phyloP scores from a whole-genome alignment of 2,888 invertebrate species.

The Plusia festucae region DNA sequence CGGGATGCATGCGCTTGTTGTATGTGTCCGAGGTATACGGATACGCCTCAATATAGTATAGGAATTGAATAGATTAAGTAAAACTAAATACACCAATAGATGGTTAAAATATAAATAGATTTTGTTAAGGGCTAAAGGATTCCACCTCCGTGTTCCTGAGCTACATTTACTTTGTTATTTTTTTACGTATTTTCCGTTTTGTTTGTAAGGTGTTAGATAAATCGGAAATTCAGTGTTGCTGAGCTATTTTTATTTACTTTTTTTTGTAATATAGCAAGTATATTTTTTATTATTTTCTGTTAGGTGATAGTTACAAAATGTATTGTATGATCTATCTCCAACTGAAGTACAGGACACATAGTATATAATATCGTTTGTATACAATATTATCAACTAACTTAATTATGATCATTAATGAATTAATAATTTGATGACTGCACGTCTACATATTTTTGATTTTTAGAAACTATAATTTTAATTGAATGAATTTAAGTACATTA shows the following conservation, averaged over 20 bases:
- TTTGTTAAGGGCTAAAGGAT: conserved; percentile 82
- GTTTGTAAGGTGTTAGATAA: conserved; percentile 72
- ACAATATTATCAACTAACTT: conserved; percentile 63
- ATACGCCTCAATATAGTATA: conserved; percentile 80
- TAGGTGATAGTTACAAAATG: conserved; percentile 74
- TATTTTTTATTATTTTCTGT: conserved; percentile 81
- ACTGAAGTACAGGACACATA: conserved; percentile 72
- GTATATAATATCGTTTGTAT: conserved; percentile 65
- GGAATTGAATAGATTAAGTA: conserved; percentile 88
- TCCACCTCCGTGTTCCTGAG: conserved; percentile 81
- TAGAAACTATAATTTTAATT: conserved; percentile 58
- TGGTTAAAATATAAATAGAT: conserved; percentile 74
- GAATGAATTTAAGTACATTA: conserved; percentile 60
- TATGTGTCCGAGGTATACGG: conserved; percentile 50
- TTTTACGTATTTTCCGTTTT: conserved; percentile 60
- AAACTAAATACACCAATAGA: conserved; percentile 84
- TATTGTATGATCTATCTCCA: conserved; percentile 64
- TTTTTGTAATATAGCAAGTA: conserved; percentile 82
- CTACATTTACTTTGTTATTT: conserved; percentile 66
- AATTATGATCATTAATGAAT: conserved; percentile 60
- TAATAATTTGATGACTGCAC: conserved; percentile 56
- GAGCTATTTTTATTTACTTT: conserved; percentile 81
- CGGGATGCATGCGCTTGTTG: conserved; percentile 44
- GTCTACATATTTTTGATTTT: conserved; percentile 58
- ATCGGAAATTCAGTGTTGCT: conserved; percentile 77